These are phyloP conservation scores for Montipora cactus DNA, from an alignment of 64 coral and sea anemone genomes.

Conservation along the genomic window DNA sequence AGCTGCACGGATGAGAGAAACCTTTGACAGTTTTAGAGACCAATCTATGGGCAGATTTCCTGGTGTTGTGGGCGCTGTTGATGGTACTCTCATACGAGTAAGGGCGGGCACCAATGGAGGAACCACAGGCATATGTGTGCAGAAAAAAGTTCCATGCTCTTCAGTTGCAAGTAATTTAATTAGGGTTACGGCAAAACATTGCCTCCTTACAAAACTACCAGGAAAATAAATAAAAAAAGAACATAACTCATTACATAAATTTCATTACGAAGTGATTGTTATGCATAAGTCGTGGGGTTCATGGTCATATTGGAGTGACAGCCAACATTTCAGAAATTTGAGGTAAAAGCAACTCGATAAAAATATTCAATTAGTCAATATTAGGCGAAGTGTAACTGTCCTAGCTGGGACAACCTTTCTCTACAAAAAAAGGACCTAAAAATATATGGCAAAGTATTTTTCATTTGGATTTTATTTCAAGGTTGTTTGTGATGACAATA, in stretches of 20 bases:
- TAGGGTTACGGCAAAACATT: neutral
- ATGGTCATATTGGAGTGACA: neutral
- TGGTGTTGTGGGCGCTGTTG: neutral
- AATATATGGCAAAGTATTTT: neutral
- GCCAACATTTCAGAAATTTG: neutral
- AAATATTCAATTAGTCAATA: neutral
- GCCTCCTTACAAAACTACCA: neutral
- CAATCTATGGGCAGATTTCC: slow-evolving; percentile 2
- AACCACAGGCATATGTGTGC: slow-evolving; percentile 6
- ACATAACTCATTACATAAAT: neutral
- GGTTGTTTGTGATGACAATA: neutral
- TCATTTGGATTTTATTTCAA: neutral
- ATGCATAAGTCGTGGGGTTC: slow-evolving; percentile 2
- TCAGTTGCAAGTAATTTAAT: neutral
- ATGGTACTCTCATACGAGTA: neutral
- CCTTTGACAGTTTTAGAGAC: neutral
- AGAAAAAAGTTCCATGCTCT: neutral
- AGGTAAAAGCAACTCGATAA: neutral
- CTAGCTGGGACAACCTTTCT: neutral
- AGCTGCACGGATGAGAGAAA: neutral
- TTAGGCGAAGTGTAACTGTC: neutral
- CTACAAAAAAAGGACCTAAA: neutral
- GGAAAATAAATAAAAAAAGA: neutral
- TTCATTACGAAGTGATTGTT: neutral
- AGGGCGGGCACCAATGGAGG: neutral